Conservation (phyloP, 92 coral and sea anemone genomes). For the Zoanthus sociatus region DNA sequence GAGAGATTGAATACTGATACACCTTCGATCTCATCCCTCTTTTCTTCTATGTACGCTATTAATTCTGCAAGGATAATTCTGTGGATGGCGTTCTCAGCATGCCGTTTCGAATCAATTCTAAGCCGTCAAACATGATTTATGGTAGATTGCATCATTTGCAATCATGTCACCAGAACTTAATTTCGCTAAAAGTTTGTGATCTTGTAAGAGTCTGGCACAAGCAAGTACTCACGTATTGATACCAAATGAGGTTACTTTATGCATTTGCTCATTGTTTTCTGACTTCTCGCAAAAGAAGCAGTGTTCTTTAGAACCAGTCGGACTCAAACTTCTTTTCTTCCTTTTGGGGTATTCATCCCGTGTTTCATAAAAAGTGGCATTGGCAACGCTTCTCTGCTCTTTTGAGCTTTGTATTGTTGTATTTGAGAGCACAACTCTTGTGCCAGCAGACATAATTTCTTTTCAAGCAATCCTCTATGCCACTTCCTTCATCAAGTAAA, state of each 20-base stretch:
- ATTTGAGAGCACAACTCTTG: constrained; percentile 48
- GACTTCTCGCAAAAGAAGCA: background rate
- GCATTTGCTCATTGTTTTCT: constrained; percentile 3
- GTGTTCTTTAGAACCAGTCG: background rate
- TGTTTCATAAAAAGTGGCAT: background rate
- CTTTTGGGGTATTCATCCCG: constrained; percentile 25
- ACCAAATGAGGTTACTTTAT: background rate
- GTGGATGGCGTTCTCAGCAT: background rate
- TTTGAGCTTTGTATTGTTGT: constrained; percentile 50
- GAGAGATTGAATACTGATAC: constrained; percentile 58
- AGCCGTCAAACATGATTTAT: background rate
- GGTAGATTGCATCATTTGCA: constrained; percentile 3
- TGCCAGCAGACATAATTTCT: constrained; percentile 52
- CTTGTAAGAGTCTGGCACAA: background rate
- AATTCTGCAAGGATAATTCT: constrained; percentile 40
- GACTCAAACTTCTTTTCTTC: constrained; percentile 8
- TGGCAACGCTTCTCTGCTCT: constrained; percentile 38
- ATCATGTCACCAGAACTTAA: background rate
- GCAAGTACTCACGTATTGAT: background rate
- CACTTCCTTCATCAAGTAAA: constrained; percentile 30
- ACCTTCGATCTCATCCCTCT: constrained; percentile 16
- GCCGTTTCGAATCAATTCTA: constrained; percentile 1
- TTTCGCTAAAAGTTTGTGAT: constrained; percentile 3
- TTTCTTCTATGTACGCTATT: constrained; percentile 62
- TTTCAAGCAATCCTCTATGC: constrained; percentile 29